Evolutionary conservation across 2,888 invertebrate species (phyloP), one percentile per base, ranked within the genome.

Genomic region (Drosophila prolongata): DNA sequence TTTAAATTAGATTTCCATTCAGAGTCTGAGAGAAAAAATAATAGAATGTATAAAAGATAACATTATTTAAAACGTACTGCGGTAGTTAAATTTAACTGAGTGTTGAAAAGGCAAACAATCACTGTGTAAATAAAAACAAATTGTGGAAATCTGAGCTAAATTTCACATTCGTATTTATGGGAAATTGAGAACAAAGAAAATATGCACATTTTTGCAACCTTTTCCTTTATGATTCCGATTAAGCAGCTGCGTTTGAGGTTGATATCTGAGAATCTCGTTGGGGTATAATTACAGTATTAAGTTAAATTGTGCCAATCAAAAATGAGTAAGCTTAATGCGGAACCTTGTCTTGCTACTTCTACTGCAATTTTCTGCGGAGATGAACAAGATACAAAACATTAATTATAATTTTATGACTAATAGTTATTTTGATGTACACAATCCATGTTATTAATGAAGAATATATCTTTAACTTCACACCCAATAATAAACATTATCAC

Each of bases 291-390:
- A 43, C 62, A 11, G 2, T 35, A 27, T 37, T 37, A 62, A 49
- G n/a, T 49, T 62, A 62, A 62, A 60, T 62, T 62, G 10, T 40
- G 40, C 16, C 47, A 16, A 61, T 58, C 13, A 40, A 47, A 61
- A 38, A 40, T 61, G 14, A 40, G 38, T 24, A 54, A 19, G 35
- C 30, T 34, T 3, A 60, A 62, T 37, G 42, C 42, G 62, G 49
- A 62, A 49, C 40, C 11, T 8, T 52, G 4, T 42, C 19, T 10
- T 8, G 13, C 2, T 8, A 9, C 5, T 10, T 34, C 24, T 2
- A 10, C 8, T 10, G 10, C 3, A 40, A 34, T 40, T 62, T 59
- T 34, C 13, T 24, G 55, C 40, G 34, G n/a, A n/a, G 14, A 14
- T 55, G 34, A 34, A 42, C 55, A 54, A 24, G 30, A 19, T 38